These are phyloP conservation scores for Acanthosepion esculentum DNA, from an alignment of 2,888 invertebrate genomes.

Conservation along the genomic window DNA sequence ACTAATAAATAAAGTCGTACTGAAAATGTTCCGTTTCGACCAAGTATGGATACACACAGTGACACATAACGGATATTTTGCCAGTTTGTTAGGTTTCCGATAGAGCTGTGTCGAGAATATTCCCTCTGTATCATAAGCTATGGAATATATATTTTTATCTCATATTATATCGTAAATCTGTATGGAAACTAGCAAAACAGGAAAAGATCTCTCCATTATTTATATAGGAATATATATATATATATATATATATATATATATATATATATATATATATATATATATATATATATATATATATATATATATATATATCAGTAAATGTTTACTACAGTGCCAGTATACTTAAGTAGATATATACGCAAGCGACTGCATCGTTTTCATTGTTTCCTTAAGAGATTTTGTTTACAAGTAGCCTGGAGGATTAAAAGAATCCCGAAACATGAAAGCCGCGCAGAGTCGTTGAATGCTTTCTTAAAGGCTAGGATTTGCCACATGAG, in stretches of 20 bases:
- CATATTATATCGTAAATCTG: too few relatives aligned
- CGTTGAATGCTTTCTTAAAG: background rate
- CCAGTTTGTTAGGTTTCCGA: too few relatives aligned
- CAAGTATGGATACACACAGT: too few relatives aligned
- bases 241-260: conserved; percentile 2
- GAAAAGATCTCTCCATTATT: too few relatives aligned
- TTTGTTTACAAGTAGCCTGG: background rate
- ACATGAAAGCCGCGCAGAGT: background rate
- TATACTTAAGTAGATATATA: background rate
- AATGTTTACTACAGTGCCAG: background rate
- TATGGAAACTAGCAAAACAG: too few relatives aligned
- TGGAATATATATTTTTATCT: too few relatives aligned
- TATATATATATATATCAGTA: background rate
- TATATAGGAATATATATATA: background rate
- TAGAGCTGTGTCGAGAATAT: too few relatives aligned
- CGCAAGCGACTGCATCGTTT: background rate
- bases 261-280: background rate
- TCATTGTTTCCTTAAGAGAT: background rate
- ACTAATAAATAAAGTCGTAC: too few relatives aligned
- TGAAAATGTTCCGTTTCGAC: too few relatives aligned
- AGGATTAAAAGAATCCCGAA: background rate
- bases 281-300: background rate
- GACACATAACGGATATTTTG: too few relatives aligned
- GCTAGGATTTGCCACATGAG: background rate
- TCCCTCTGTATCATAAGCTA: too few relatives aligned